Evolutionary conservation across 2,113 vertebrate genomes (phyloP).

Genomic region (Aspidoscelis tigris): DNA sequence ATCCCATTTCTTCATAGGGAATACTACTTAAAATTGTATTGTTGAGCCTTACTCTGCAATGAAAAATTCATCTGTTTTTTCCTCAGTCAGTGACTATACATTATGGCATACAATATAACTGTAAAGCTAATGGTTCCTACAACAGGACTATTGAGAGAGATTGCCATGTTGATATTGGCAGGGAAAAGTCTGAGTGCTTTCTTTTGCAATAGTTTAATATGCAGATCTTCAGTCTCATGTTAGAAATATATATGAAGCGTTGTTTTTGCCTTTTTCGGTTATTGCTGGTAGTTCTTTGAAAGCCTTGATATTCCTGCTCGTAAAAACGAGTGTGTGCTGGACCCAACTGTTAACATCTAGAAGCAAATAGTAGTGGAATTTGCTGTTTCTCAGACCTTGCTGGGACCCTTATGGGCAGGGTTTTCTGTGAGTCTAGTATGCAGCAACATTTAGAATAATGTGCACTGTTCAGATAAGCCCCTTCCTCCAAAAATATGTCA

Average conservation of each 20-base stretch:
- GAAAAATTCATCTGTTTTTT: constrained; percentile 16
- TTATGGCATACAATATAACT: constrained; percentile 30
- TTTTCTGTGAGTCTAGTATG: neutral
- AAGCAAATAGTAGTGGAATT: neutral
- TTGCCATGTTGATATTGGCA: constrained; percentile 47
- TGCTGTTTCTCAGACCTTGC: neutral
- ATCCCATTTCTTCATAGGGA: neutral
- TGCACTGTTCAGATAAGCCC: neutral
- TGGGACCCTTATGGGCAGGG: neutral
- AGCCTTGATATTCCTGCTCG: neutral
- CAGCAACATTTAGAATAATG: neutral
- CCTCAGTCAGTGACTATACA: constrained; percentile 15
- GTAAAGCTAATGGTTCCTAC: constrained; percentile 22
- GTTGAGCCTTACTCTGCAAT: neutral
- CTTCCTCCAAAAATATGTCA: neutral
- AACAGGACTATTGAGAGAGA: constrained; percentile 27
- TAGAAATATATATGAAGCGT: constrained; percentile 25
- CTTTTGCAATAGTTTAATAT: constrained; percentile 22
- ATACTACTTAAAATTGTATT: constrained; percentile 40
- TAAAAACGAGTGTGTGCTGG: constrained; percentile 14
- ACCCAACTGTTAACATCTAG: neutral
- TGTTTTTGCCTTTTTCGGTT: constrained; percentile 12
- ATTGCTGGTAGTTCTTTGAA: neutral
- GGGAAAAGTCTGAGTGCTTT: constrained; percentile 28
- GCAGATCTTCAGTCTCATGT: constrained; percentile 39